phyloP scores from a whole-genome alignment of 2,113 vertebrate genomes.

The Corythoichthys haematopterus region DNA sequence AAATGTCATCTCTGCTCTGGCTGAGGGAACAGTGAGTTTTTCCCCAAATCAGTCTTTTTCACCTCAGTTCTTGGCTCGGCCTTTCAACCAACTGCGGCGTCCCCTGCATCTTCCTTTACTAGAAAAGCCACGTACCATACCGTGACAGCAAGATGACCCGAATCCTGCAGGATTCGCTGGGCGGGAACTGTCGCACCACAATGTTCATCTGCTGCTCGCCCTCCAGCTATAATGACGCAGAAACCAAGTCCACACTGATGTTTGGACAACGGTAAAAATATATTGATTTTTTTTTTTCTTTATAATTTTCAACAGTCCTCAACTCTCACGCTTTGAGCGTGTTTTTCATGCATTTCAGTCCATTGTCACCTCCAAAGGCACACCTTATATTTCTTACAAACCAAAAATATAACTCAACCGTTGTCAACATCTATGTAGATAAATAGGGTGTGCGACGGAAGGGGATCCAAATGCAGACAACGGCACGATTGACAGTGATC shows the following conservation, averaged over 20 bases:
- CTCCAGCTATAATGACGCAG: slow-evolving; percentile 83
- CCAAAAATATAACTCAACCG: too few species aligned
- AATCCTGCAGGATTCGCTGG: slow-evolving; percentile 88
- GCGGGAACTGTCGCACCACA: slow-evolving; percentile 87
- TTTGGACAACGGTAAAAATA: slow-evolving; percentile 82
- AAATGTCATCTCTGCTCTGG: slow-evolving; percentile 91
- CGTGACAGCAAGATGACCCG: slow-evolving; percentile 91
- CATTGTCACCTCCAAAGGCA: too few species aligned
- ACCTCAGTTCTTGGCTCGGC: not conserved
- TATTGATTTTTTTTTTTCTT: not conserved
- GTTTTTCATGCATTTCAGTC: too few species aligned
- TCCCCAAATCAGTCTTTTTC: not conserved
- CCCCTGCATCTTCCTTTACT: not conserved
- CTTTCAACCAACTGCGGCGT: not conserved
- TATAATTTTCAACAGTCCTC: not conserved
- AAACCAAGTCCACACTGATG: slow-evolving; percentile 89
- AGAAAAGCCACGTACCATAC: slow-evolving; percentile 87
- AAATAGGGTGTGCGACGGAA: too few species aligned
- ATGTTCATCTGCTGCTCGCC: slow-evolving; percentile 95
- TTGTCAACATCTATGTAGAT: too few species aligned
- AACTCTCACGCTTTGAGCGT: too few species aligned
- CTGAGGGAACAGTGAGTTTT: slow-evolving; percentile 83
- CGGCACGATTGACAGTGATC: too few species aligned
- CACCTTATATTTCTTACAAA: too few species aligned
- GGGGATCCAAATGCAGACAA: too few species aligned